These are phyloP conservation scores for Cataglyphis cursor DNA, from an alignment of 2,888 invertebrate species.

Conservation along the genomic window DNA sequence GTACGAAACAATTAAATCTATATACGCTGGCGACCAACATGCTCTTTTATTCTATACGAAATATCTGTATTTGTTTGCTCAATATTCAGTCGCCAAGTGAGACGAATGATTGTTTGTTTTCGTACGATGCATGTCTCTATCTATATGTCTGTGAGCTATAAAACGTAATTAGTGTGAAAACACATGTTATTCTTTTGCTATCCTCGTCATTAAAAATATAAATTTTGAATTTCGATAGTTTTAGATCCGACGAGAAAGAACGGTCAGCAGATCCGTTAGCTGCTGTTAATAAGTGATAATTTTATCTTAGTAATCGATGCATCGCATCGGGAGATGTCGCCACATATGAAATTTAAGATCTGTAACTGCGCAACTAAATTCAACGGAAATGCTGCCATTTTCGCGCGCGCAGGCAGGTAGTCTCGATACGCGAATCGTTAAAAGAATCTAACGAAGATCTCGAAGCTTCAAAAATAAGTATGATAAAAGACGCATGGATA, in stretches of 20 bases:
- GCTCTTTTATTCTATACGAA: not conserved
- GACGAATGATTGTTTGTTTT: not conserved
- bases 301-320: not conserved
- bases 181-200: not conserved
- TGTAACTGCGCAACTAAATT: not conserved
- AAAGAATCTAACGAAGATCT: not conserved
- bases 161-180: not conserved
- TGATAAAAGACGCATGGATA: not conserved
- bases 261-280: not conserved
- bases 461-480: not conserved
- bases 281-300: not conserved
- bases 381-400: not conserved
- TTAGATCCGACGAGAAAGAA: no score
- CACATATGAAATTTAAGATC: not conserved
- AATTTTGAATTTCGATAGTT: not conserved
- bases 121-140: not conserved
- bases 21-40: not conserved
- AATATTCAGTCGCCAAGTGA: slow-evolving; percentile 38
- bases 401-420: not conserved
- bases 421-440: not conserved
- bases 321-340: not conserved
- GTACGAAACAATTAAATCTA: not conserved
- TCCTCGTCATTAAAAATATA: not conserved
- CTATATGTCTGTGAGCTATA: not conserved
- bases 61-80: slow-evolving; percentile 33